phyloP scores from a whole-genome alignment of 1,140 invertebrate genomes.

The Drosophila mojavensis region DNA sequence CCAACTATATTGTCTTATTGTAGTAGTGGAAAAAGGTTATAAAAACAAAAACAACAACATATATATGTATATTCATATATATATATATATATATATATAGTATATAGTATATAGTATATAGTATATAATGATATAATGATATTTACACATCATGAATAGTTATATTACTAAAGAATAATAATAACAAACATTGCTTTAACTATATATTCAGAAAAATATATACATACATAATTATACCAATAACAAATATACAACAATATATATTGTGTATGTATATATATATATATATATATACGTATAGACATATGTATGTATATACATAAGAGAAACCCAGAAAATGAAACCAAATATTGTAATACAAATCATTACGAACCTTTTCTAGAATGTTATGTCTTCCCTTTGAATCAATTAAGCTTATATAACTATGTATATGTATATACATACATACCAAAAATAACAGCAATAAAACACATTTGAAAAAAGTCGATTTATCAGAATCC shows the following conservation, averaged over 20 bases:
- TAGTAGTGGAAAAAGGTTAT: slow-evolving; percentile 49
- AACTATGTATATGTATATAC: too few relatives aligned
- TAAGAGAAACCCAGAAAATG: slow-evolving; percentile 30
- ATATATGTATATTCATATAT: too few relatives aligned
- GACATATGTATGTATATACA: slow-evolving; percentile 36
- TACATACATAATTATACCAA: slow-evolving; percentile 38
- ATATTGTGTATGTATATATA: slow-evolving; percentile 30
- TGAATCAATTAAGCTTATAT: slow-evolving; percentile 69
- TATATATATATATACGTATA: too few relatives aligned
- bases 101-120: too few relatives aligned
- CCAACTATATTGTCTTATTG: slow-evolving; percentile 66
- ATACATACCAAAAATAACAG: slow-evolving; percentile 9
- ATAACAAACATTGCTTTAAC: slow-evolving; percentile 44
- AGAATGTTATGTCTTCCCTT: slow-evolving; percentile 82
- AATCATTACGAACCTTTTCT: slow-evolving; percentile 79
- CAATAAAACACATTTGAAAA: slow-evolving; percentile 8
- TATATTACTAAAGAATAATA: slow-evolving; percentile 56
- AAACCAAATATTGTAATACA: slow-evolving; percentile 42
- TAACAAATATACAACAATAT: slow-evolving; percentile 67
- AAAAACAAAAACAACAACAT: slow-evolving; percentile 9
- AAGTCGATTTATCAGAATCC: slow-evolving; percentile 26
- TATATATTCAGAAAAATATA: slow-evolving; percentile 30
- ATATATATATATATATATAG: too few relatives aligned
- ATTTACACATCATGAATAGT: slow-evolving; percentile 71
- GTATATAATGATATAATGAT: slow-evolving; percentile 54